Evolutionary conservation across 2,888 invertebrate species (phyloP).

Genomic region (Drosophila borborema): DNA sequence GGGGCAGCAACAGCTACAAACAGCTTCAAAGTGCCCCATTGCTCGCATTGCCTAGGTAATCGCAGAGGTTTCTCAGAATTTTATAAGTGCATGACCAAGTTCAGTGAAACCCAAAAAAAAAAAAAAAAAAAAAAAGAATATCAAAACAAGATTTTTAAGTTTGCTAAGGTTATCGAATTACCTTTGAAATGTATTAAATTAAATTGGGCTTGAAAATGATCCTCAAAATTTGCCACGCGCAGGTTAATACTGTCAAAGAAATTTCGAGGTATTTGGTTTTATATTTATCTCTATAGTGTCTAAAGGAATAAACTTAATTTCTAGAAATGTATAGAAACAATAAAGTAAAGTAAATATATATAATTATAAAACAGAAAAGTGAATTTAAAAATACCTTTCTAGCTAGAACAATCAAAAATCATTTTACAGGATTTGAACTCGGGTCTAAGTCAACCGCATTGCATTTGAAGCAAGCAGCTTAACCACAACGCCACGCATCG

Average conservation of each 20-base stretch:
- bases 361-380: background rate
- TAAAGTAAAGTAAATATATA: no score
- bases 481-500: background rate
- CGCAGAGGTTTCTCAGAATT: background rate
- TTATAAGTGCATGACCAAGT: background rate
- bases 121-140: background rate
- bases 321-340: background rate
- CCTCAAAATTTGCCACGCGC: background rate
- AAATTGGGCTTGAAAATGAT: constrained; percentile 15
- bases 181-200: constrained; percentile 13
- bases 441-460: background rate
- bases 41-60: constrained; percentile 2
- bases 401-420: background rate
- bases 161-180: constrained; percentile 37
- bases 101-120: background rate
- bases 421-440: background rate
- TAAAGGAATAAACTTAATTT: background rate
- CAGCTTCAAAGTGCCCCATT: background rate
- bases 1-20: background rate
- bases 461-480: background rate
- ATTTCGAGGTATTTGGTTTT: background rate
- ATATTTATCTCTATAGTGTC: background rate
- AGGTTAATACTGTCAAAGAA: background rate
- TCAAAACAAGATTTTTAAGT: constrained; percentile 22
- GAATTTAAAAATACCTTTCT: background rate